phyloP scores from a whole-genome alignment of 2,113 vertebrate genomes.

The Antechinus flavipes region DNA sequence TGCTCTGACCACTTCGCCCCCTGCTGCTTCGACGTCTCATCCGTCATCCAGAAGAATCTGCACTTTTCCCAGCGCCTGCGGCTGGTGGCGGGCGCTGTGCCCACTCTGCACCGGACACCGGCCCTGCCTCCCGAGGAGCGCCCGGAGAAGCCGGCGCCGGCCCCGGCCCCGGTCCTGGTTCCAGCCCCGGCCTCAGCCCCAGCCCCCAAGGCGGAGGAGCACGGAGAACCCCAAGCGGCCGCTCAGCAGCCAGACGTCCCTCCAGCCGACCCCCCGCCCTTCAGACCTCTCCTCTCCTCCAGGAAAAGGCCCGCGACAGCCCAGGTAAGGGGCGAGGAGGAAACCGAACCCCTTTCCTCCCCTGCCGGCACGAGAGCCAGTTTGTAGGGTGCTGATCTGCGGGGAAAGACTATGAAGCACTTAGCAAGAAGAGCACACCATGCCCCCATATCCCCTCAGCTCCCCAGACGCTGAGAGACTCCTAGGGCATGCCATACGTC shows the following conservation, averaged over 20 bases:
- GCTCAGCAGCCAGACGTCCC: neutral
- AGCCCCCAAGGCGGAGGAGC: neutral
- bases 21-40: conserved; percentile 12
- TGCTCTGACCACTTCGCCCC: neutral
- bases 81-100: neutral
- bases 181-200: neutral
- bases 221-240: neutral
- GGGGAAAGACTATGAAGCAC: neutral
- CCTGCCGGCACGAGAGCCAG: neutral
- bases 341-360: neutral
- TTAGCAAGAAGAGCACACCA: neutral
- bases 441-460: too few species aligned
- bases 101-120: neutral
- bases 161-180: neutral
- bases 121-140: neutral
- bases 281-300: neutral
- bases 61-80: conserved; percentile 35
- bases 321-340: neutral
- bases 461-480: too few species aligned
- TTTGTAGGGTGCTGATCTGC: too few species aligned
- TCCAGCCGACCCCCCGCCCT: neutral
- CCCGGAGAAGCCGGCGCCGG: neutral
- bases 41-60: conserved; percentile 29
- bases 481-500: neutral
- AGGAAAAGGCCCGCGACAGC: neutral